phyloP scores from a whole-genome alignment of 2,113 vertebrate genomes.

The Takifugu bimaculatus region DNA sequence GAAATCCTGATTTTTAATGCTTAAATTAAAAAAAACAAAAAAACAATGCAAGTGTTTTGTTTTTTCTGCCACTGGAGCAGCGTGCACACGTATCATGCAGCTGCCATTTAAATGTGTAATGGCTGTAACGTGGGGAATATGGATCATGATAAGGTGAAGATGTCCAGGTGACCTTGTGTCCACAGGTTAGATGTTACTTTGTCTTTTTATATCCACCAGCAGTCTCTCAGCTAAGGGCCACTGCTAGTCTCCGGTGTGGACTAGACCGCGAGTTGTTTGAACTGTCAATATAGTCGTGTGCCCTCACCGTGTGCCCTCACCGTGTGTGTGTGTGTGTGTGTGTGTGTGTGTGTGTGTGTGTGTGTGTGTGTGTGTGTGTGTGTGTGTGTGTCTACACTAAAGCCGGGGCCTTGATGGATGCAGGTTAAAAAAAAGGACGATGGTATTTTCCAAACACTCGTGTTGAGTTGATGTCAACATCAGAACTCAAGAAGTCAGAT shows the following conservation, averaged over 20 bases:
- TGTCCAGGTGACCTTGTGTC: conserved; percentile 41
- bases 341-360: not conserved
- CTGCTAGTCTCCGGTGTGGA: conserved; percentile 27
- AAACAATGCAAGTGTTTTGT: conserved; percentile 35
- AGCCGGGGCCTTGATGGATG: too few species aligned
- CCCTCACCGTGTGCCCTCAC: not conserved
- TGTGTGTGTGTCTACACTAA: not conserved
- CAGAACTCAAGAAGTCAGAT: too few species aligned
- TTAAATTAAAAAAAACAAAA: not conserved
- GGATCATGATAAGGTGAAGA: conserved; percentile 17
- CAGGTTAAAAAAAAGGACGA: too few species aligned
- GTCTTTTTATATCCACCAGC: not conserved
- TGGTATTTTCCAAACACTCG: too few species aligned
- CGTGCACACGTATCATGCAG: not conserved
- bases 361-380: not conserved
- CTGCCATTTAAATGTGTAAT: not conserved
- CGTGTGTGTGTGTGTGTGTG: conserved; percentile 22
- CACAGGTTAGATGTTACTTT: conserved; percentile 24
- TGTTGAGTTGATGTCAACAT: too few species aligned
- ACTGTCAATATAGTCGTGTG: conserved; percentile 63
- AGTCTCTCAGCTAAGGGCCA: conserved; percentile 23
- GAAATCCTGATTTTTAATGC: conserved; percentile 9
- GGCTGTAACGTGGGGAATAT: not conserved
- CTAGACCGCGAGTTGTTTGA: conserved; percentile 54
- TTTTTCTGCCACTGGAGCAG: conserved; percentile 27